A percentile compares a stretch with the other conserved stretches of the same genome.
phyloP scores from a whole-genome alignment of 2,888 invertebrate genomes.

The Ypsolopha sequella region DNA sequence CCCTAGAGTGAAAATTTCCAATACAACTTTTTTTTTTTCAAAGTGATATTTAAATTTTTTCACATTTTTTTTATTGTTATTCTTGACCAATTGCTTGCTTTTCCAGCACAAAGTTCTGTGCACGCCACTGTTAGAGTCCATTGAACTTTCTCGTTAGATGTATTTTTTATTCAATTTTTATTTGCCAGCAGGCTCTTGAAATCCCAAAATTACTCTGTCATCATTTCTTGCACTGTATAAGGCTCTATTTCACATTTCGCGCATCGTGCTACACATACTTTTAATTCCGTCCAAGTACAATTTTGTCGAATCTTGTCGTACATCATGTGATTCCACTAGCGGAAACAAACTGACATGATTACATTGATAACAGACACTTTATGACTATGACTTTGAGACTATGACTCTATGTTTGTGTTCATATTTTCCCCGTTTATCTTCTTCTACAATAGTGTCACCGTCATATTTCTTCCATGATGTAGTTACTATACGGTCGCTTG shows the following conservation, averaged over 20 bases:
- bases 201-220: conserved; percentile 8
- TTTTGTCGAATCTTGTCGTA: no score
- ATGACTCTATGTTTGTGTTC: not conserved
- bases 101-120: no score
- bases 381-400: conserved; percentile 4
- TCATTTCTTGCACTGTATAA: conserved; percentile 8
- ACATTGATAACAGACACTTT: conserved; percentile 11
- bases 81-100: no score
- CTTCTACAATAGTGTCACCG: not conserved
- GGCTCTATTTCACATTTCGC: conserved; percentile 5
- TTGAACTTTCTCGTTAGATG: conserved; percentile 7
- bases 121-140: conserved; percentile 7
- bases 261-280: conserved; percentile 1
- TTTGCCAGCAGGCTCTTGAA: conserved; percentile 11
- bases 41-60: no score
- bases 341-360: conserved; percentile 12
- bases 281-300: conserved; percentile 7
- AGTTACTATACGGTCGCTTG: conserved; percentile 9
- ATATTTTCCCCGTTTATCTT: conserved; percentile 3
- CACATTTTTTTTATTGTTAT: no score
- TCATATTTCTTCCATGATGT: conserved; percentile 6
- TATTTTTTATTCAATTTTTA: conserved; percentile 11
- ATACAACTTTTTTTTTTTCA: no score
- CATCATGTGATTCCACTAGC: no score
- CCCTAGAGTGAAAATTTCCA: no score